Conservation (phyloP, 2,113 vertebrate genomes). For the Cyphomyrus plagiostoma region DNA sequence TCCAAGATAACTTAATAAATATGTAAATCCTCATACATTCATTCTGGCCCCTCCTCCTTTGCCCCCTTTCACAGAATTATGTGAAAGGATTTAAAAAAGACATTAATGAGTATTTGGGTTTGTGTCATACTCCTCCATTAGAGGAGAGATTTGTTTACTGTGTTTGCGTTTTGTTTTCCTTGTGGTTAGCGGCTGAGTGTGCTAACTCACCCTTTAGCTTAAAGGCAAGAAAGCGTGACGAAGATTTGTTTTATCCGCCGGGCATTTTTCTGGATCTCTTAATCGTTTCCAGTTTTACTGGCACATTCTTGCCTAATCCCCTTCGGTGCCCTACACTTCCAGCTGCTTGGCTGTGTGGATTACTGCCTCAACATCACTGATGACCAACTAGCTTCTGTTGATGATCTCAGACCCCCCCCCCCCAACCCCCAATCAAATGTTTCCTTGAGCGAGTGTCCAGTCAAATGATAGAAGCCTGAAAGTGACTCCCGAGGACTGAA, state of each 20-base stretch:
- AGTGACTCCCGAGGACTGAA: not conserved
- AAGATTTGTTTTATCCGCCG: not conserved
- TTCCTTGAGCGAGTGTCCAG: not conserved
- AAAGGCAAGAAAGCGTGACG: conserved; percentile 3
- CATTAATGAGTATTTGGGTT: not conserved
- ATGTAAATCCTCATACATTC: no score
- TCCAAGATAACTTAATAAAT: no score
- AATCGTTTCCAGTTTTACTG: not conserved
- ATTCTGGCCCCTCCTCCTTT: no score
- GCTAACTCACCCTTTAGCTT: not conserved
- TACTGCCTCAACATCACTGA: not conserved
- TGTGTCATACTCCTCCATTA: not conserved
- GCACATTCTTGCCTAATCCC: conserved; percentile 10
- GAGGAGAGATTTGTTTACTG: not conserved
- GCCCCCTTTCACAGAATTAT: not conserved
- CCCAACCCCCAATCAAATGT: not conserved
- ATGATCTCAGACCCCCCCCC: not conserved
- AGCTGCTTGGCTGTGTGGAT: not conserved
- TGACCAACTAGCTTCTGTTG: not conserved
- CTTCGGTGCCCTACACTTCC: not conserved
- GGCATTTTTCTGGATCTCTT: not conserved
- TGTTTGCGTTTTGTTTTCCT: not conserved
- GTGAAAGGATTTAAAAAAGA: not conserved
- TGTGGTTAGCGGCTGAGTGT: not conserved
- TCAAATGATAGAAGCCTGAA: not conserved